A percentile compares a stretch with the other conserved stretches of the same genome.
These are phyloP conservation scores for Andrena cerasifolii DNA, from an alignment of 1,140 invertebrate genomes.

Conservation along the genomic window DNA sequence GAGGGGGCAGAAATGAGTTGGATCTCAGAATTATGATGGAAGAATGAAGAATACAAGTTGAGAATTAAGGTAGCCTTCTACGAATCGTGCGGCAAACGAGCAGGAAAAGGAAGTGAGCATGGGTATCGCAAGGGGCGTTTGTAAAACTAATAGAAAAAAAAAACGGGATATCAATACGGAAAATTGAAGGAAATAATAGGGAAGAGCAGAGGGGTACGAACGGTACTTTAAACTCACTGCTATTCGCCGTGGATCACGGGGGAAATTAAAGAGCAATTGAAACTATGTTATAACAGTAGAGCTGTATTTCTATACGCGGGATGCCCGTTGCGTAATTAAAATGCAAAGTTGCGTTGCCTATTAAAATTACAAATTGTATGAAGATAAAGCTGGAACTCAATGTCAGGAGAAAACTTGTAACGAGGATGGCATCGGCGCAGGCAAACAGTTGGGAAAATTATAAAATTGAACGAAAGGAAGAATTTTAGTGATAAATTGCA, in stretches of 20 bases:
- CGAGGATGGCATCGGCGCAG: background rate
- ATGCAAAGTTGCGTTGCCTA: constrained; percentile 8
- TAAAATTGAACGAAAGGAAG: background rate
- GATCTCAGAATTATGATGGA: background rate
- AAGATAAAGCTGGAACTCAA: background rate
- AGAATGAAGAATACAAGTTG: background rate
- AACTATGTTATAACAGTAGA: background rate
- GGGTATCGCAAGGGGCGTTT: background rate
- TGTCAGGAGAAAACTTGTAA: background rate
- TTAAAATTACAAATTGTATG: background rate
- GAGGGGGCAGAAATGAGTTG: background rate
- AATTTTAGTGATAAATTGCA: constrained; percentile 7
- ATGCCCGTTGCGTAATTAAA: constrained; percentile 15
- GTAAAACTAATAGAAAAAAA: constrained; percentile 18
- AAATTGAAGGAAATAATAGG: constrained; percentile 17
- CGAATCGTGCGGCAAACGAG: background rate
- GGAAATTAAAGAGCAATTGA: constrained; percentile 17
- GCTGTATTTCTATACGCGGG: background rate
- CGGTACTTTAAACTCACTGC: constrained; percentile 15
- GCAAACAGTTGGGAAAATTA: background rate
- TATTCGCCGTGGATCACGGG: background rate
- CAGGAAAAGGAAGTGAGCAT: background rate
- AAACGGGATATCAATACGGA: constrained; percentile 12
- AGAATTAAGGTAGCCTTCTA: too few species aligned
- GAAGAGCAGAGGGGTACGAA: background rate